phyloP scores from a whole-genome alignment of 1,140 invertebrate species.

The Teleogryllus occipitalis region DNA sequence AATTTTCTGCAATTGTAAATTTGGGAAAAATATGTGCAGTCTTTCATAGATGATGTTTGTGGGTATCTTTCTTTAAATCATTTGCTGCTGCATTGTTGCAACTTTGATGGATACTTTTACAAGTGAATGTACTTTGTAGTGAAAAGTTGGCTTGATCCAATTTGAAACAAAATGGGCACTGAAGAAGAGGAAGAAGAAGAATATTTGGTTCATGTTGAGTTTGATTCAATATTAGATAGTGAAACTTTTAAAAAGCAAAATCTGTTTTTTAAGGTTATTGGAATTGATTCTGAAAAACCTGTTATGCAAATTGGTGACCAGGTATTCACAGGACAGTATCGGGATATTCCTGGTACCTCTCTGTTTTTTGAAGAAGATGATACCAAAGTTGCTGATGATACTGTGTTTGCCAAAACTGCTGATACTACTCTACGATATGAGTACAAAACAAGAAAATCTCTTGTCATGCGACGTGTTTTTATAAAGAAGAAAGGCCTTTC shows the following conservation, averaged over 20 bases:
- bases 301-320: constrained; percentile 14
- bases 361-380: constrained; percentile 19
- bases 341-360: constrained; percentile 16
- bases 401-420: constrained; percentile 12
- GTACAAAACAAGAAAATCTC: constrained; percentile 15
- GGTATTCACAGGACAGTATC: constrained; percentile 16
- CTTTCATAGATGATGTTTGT: too few relatives aligned
- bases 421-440: constrained; percentile 7
- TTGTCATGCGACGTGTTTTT: constrained; percentile 19
- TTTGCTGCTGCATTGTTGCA: too few relatives aligned
- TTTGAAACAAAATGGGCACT: neutral
- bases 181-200: constrained; percentile 10
- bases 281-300: constrained; percentile 10
- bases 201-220: constrained; percentile 12
- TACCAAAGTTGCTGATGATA: neutral
- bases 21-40: too few relatives aligned
- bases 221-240: constrained; percentile 8
- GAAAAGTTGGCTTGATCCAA: too few relatives aligned
- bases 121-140: too few relatives aligned
- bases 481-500: constrained; percentile 9
- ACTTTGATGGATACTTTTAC: too few relatives aligned
- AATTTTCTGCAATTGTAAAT: too few relatives aligned
- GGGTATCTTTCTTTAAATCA: too few relatives aligned
- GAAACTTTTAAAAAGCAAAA: neutral
- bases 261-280: constrained; percentile 8